These are phyloP conservation scores for Machimus rusticus DNA, from an alignment of 2,888 invertebrate species.

Conservation along the genomic window DNA sequence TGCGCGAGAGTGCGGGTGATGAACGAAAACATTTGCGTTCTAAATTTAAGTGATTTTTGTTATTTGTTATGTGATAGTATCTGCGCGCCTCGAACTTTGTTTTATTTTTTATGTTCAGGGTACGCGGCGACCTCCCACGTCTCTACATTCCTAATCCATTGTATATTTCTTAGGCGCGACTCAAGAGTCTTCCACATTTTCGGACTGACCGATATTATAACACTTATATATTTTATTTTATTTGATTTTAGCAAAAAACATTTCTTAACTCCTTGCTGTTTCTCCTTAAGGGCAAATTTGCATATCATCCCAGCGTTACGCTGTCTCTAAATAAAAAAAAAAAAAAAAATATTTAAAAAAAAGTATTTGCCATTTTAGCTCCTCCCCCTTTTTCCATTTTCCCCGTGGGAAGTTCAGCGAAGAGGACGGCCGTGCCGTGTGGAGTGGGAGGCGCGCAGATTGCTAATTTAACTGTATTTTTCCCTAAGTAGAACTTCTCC, in stretches of 20 bases:
- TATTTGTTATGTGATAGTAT: constrained; percentile 36
- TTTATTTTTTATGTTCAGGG: not conserved
- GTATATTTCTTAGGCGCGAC: not conserved
- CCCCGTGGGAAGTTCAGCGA: not conserved
- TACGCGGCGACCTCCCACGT: not conserved
- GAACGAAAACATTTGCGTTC: constrained; percentile 1
- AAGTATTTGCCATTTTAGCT: not conserved
- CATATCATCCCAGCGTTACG: not conserved
- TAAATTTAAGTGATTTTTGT: constrained; percentile 18
- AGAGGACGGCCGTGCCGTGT: not conserved
- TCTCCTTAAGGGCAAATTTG: not conserved
- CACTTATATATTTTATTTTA: too few relatives aligned
- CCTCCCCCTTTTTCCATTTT: not conserved
- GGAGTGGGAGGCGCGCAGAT: not conserved
- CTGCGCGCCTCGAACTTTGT: constrained; percentile 2
- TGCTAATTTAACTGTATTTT: constrained; percentile 34
- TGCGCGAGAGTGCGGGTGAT: not conserved
- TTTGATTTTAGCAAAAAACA: not conserved
- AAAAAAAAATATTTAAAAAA: too few relatives aligned
- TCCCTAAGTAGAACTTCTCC: not conserved
- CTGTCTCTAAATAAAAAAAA: not conserved
- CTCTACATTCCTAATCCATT: not conserved
- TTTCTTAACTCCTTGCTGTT: not conserved
- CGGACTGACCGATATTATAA: not conserved
- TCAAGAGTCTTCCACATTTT: not conserved